Evolutionary conservation across 64 coral and sea anemone species (phyloP).

Genomic region (Pocillopora verrucosa): DNA sequence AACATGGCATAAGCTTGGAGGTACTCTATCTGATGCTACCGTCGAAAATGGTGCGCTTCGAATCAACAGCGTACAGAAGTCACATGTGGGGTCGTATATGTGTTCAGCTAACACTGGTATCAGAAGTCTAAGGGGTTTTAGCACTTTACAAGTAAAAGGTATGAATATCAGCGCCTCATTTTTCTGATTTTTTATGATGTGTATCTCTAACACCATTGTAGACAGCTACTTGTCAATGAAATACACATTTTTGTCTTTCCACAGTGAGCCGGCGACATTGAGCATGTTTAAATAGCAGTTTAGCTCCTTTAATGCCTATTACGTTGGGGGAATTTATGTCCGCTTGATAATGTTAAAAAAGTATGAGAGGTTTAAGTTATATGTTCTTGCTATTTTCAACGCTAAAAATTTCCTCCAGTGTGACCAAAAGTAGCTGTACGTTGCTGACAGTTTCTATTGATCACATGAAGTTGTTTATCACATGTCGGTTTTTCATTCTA

Average conservation of each 20-base stretch:
- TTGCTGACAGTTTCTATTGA: too few species aligned
- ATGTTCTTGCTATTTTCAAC: too few species aligned
- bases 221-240: not conserved
- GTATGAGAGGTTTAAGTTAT: too few species aligned
- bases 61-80: not conserved
- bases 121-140: not conserved
- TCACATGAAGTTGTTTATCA: too few species aligned
- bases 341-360: too few species aligned
- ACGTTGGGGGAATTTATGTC: too few species aligned
- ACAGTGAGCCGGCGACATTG: not conserved
- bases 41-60: not conserved
- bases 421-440: too few species aligned
- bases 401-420: too few species aligned
- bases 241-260: not conserved
- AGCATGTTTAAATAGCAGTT: too few species aligned
- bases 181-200: not conserved
- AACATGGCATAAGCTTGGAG: too few species aligned
- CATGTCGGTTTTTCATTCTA: too few species aligned
- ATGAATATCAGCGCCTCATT: not conserved
- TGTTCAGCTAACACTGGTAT: not conserved
- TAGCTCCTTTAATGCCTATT: too few species aligned
- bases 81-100: not conserved
- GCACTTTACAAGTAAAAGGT: not conserved
- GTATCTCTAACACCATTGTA: not conserved
- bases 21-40: not conserved